Base-by-base conservation (phyloP, 2,797 vertebrate species). In the Enteromius unitaeniatus region DNA sequence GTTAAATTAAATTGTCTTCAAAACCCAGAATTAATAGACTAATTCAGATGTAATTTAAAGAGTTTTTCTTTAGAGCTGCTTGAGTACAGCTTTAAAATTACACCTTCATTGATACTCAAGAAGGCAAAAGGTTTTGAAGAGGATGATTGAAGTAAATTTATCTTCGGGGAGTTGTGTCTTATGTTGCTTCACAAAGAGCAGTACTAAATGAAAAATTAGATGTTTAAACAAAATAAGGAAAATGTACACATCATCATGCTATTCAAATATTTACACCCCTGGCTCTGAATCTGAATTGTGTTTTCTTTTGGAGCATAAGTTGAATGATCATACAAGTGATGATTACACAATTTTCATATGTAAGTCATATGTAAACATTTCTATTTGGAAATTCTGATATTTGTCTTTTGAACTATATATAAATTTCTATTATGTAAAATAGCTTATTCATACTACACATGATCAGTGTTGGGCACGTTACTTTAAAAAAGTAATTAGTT, bases 41-140 rank as follows among this genome's bases (percentile, higher is more conserved):
- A 58, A 47, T 83, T 47, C 67, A 83, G 23, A 19, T 47, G 49
- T 76, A 60, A 77, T 83, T 78, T 14, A 78, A 69, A 83, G 19
- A 60, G 31, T 14, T 28, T 55, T 45, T 40, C 49, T 28, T 40
- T 28, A 68, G 17, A n/a, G 5, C 34, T 31, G 10, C 62, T 68
- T 13, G 17, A 28, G 72, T 21, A 76, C 19, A 77, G 19, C 37
- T 65, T 67, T 14, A 75, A 65, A 17, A 47, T 64, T 1, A 3
- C 15, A 80, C 14, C 13, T 64, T 47, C 17, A 45, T 34, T 60
- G 53, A 72, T 26, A 23, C 69, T 64, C 4, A 26, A 47, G 40
- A 11, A 19, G 23, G 75, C 15, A 78, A 78, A 45, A 51, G 23
- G 8, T 78, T 77, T 75, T 55, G 28, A 72, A 47, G 9, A 73